A percentile compares a stretch with the other conserved stretches of the same genome.
Evolutionary conservation across 2,888 invertebrate genomes (phyloP).

Genomic region (Leptopterna dolabrata): DNA sequence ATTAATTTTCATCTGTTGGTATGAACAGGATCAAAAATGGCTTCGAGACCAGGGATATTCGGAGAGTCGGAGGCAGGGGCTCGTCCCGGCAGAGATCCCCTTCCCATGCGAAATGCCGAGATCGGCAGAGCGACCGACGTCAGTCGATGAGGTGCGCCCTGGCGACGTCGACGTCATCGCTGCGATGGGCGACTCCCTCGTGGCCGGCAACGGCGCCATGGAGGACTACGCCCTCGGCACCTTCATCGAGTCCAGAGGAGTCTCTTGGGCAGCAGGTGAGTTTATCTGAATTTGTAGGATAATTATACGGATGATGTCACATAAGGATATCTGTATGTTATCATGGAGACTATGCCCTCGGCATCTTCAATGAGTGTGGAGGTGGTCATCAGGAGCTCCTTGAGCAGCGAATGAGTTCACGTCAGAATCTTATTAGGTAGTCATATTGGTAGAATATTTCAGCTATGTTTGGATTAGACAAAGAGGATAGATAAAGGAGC

Average conservation of each 20-base stretch:
- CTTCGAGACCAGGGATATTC: conserved; percentile 35
- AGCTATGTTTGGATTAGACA: too few relatives aligned
- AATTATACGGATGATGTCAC: too few relatives aligned
- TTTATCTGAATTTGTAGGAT: background rate
- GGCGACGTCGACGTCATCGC: conserved; percentile 79
- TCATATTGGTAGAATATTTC: too few relatives aligned
- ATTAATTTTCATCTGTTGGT: too few relatives aligned
- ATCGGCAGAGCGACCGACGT: conserved; percentile 69
- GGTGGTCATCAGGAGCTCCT: too few relatives aligned
- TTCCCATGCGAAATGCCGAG: conserved; percentile 72
- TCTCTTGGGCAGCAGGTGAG: conserved; percentile 79
- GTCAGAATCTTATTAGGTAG: too few relatives aligned
- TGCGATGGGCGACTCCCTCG: conserved; percentile 79
- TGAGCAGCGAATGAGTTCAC: too few relatives aligned
- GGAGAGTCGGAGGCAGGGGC: conserved; percentile 60
- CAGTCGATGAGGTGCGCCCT: conserved; percentile 77
- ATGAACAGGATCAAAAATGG: conserved; percentile 51
- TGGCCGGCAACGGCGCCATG: conserved; percentile 79
- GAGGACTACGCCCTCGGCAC: conserved; percentile 80
- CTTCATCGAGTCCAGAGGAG: conserved; percentile 79
- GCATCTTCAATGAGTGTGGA: too few relatives aligned
- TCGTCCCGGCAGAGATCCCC: conserved; percentile 66
- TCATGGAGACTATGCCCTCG: too few relatives aligned
- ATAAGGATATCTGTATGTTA: too few relatives aligned
- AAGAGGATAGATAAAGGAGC: too few relatives aligned